Base-by-base conservation (phyloP, 2,797 vertebrate genomes). In the Mormyrops boulengeri region DNA sequence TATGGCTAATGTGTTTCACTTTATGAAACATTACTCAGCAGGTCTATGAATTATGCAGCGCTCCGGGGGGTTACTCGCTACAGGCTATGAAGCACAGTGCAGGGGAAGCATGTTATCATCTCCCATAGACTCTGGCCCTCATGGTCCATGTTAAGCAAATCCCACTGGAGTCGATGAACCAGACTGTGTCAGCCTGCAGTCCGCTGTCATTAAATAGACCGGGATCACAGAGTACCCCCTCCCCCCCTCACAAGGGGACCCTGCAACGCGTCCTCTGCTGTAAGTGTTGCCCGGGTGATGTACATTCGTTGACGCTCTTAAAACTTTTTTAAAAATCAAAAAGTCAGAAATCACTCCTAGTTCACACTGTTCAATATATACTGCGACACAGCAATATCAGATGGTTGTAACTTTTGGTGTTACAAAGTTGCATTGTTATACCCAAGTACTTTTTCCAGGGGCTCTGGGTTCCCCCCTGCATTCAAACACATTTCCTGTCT, bases 1-100 rank as follows among this genome's bases (percentile, higher is more conserved):
- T 93, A 90, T 91, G 91, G 90, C 93, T 94, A 92, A 94, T 93
- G 92, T 90, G 80, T 90, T 92, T 94, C 89, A 91, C 91, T 94
- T 94, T 91, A 93, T 94, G 92, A 94, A 94, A 92, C 92, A 91
- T 92, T 94, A 92, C 91, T 93, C 73, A 60, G 90, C 92, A 92
- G 91, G 41, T 84, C 93, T 93, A 94, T 95, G 92, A 95, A 93
- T 95, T 94, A 95, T 94, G 94, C 91, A 94, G 92, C 89, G 91
- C 87, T 92, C 84, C 22, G 17, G 85, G 85, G 22, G 77, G 90
- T 91, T 91, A 92, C 91, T 90, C 92, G 91, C 91, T 92, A 91
- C 92, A 93, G 89, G 89, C 93, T 86, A 89, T 26, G 9, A 88
- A 87, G 91, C 91, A 90, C 89, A 60, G 90, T 9, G 17, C 91